A percentile compares a stretch with the other conserved stretches of the same genome.
These are phyloP conservation scores for Drosophila triauraria DNA, from an alignment of 1,140 invertebrate species.

Conservation along the genomic window DNA sequence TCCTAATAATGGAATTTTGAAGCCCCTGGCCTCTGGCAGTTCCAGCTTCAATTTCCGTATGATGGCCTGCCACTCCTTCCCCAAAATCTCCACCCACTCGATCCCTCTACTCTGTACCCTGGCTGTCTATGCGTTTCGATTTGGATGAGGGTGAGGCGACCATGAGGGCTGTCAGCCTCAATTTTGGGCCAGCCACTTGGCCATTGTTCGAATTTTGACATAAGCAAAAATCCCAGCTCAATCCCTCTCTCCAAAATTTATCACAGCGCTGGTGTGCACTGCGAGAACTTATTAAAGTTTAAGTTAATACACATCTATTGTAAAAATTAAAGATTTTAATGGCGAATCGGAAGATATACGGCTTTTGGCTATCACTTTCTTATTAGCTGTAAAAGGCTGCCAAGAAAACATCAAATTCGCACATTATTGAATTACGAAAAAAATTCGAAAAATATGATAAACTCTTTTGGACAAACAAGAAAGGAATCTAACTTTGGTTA, in stretches of 20 bases:
- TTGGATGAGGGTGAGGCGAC: slow-evolving; percentile 16
- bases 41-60: slow-evolving; percentile 32
- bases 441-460: no score
- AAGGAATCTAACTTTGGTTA: no score
- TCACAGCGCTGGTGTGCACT: slow-evolving; percentile 11
- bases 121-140: slow-evolving; percentile 32
- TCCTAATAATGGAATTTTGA: slow-evolving; percentile 72
- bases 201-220: slow-evolving; percentile 78
- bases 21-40: slow-evolving; percentile 32
- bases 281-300: background rate
- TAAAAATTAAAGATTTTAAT: no score
- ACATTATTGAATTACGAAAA: no score
- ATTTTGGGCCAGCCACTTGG: slow-evolving; percentile 75
- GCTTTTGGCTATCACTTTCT: no score
- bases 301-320: no score
- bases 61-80: background rate
- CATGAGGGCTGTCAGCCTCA: slow-evolving; percentile 68
- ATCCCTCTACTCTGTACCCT: background rate
- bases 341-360: no score
- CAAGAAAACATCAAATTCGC: no score
- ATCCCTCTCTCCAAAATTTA: slow-evolving; percentile 21
- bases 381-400: no score
- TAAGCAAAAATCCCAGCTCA: slow-evolving; percentile 76
- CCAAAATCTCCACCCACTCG: slow-evolving; percentile 5
- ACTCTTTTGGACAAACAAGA: no score